These are phyloP conservation scores for Buceros bicornis DNA, from an alignment of 2,797 vertebrate species.

Conservation along the genomic window DNA sequence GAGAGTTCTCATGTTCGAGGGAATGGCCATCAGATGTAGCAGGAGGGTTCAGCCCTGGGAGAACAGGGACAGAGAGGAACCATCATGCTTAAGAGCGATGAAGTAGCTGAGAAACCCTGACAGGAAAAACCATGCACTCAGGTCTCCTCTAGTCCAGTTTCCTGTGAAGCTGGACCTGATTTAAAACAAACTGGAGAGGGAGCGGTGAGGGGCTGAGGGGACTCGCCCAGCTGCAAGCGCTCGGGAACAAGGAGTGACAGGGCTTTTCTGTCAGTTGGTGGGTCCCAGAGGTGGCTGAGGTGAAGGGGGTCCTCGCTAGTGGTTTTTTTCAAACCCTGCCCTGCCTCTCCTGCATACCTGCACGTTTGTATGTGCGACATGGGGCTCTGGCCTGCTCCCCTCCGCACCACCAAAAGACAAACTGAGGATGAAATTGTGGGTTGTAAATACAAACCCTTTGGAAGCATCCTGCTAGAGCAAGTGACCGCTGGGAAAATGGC, in stretches of 20 bases:
- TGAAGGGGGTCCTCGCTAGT: background rate
- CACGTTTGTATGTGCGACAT: accelerated
- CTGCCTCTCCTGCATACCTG: background rate
- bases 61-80: background rate
- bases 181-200: background rate
- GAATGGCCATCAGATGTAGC: background rate
- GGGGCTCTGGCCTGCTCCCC: background rate
- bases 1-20: background rate
- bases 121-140: background rate
- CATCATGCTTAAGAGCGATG: background rate
- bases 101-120: background rate
- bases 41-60: background rate
- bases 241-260: background rate
- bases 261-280: background rate
- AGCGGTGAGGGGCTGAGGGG: background rate
- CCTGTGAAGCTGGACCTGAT: background rate
- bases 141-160: background rate
- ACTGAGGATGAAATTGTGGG: background rate
- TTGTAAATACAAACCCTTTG: background rate
- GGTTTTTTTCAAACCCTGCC: background rate
- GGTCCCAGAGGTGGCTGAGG: background rate
- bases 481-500: background rate
- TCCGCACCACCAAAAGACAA: background rate
- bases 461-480: background rate
- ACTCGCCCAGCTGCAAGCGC: background rate